Evolutionary conservation across 2,113 vertebrate genomes (phyloP).

Genomic region (Hydropotes inermis): DNA sequence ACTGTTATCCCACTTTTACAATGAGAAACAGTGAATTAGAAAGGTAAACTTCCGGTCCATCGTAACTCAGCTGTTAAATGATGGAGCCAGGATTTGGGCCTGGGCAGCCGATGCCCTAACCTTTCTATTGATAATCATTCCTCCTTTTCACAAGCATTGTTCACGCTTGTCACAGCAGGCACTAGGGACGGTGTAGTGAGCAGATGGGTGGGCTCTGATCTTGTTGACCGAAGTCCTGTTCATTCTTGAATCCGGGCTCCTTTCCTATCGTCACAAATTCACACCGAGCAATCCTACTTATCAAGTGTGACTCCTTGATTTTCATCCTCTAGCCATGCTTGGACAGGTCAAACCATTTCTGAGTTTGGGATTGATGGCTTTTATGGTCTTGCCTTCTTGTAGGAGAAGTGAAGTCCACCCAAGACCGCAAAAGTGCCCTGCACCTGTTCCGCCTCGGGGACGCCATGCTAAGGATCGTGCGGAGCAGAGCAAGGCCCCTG

Average conservation of each 20-base stretch:
- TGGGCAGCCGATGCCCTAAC: neutral
- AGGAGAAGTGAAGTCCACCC: conserved; percentile 94
- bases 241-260: neutral
- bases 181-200: accelerated
- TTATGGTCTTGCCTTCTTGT: neutral
- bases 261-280: neutral
- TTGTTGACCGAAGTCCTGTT: accelerated
- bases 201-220: neutral
- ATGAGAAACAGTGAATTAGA: neutral
- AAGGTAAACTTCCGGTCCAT: neutral
- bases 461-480: conserved; percentile 93
- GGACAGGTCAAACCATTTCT: neutral
- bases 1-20: neutral
- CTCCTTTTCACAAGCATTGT: neutral
- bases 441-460: conserved; percentile 96
- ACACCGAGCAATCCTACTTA: accelerated
- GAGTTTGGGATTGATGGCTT: neutral
- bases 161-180: neutral
- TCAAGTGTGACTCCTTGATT: neutral
- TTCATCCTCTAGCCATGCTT: neutral
- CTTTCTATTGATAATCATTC: accelerated
- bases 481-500: conserved; percentile 89
- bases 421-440: conserved; percentile 90
- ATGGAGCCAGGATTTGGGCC: neutral
- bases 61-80: neutral